phyloP scores from a whole-genome alignment of 2,113 vertebrate species.

The Erinaceus europaeus region DNA sequence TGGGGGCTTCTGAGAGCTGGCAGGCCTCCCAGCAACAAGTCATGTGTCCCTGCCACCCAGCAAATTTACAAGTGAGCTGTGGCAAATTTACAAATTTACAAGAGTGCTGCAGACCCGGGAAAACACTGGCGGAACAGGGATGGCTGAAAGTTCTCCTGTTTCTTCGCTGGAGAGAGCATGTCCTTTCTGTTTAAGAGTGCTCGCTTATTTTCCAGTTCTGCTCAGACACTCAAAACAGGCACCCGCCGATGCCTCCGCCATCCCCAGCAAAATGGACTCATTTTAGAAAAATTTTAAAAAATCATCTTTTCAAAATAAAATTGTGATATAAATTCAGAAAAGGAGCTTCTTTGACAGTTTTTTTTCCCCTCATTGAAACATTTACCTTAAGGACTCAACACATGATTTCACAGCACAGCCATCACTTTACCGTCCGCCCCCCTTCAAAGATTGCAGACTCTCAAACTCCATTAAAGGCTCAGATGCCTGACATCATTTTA shows the following conservation, averaged over 20 bases:
- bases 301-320: constrained; percentile 46
- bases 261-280: not conserved
- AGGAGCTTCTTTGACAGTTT: constrained; percentile 55
- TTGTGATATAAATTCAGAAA: constrained; percentile 53
- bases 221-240: constrained; percentile 28
- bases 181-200: constrained; percentile 36
- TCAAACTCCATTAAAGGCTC: constrained; percentile 36
- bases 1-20: constrained; percentile 62
- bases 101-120: constrained; percentile 46
- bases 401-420: constrained; percentile 21
- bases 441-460: not conserved
- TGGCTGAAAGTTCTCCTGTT: constrained; percentile 51
- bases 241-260: no score
- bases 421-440: rapidly evolving
- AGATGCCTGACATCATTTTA: constrained; percentile 41
- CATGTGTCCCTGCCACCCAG: constrained; percentile 68
- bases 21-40: constrained; percentile 60
- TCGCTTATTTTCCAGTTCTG: constrained; percentile 38
- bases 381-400: constrained; percentile 66
- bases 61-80: constrained; percentile 73
- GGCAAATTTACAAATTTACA: constrained; percentile 76
- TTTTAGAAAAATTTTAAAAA: not conserved
- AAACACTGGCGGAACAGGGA: constrained; percentile 28
- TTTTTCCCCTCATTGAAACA: constrained; percentile 72
- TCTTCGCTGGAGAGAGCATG: constrained; percentile 18